A percentile compares a stretch with the other conserved stretches of the same genome.
Conservation (phyloP, 2,797 vertebrate genomes). For the Phrynocephalus guinanensis region DNA sequence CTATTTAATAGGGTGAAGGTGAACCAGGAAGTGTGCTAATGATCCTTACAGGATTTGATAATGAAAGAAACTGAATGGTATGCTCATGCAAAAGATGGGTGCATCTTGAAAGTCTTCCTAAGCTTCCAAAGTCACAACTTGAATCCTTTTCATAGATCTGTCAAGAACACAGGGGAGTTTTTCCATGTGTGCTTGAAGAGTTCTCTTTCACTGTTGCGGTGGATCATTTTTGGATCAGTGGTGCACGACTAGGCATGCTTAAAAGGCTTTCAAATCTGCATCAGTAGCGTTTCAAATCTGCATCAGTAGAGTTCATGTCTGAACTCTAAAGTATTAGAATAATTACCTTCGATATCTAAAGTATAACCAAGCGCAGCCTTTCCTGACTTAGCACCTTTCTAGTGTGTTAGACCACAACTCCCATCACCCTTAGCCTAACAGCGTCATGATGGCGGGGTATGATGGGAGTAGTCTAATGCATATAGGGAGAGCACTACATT, state of each 20-base stretch:
- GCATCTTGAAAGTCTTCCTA: slow-evolving; percentile 52
- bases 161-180: slow-evolving; percentile 7
- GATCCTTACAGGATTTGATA: slow-evolving; percentile 59
- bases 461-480: background rate
- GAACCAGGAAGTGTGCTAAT: slow-evolving; percentile 58
- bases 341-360: background rate
- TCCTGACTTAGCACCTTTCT: background rate
- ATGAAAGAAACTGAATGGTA: slow-evolving; percentile 62
- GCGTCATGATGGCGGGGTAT: background rate
- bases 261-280: background rate
- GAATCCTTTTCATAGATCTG: slow-evolving; percentile 48
- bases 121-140: slow-evolving; percentile 50
- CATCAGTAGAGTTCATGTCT: background rate
- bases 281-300: background rate
- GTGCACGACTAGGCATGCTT: background rate
- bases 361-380: background rate
- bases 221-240: slow-evolving; percentile 33
- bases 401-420: background rate
- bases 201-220: slow-evolving; percentile 30
- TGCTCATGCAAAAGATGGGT: slow-evolving; percentile 45
- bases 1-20: slow-evolving; percentile 55
- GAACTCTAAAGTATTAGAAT: background rate
- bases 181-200: slow-evolving; percentile 34
- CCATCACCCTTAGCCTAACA: background rate
- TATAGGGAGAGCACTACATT: background rate